These are phyloP conservation scores for Drosophila hamatofila DNA, from an alignment of 2,888 invertebrate species.

Conservation along the genomic window DNA sequence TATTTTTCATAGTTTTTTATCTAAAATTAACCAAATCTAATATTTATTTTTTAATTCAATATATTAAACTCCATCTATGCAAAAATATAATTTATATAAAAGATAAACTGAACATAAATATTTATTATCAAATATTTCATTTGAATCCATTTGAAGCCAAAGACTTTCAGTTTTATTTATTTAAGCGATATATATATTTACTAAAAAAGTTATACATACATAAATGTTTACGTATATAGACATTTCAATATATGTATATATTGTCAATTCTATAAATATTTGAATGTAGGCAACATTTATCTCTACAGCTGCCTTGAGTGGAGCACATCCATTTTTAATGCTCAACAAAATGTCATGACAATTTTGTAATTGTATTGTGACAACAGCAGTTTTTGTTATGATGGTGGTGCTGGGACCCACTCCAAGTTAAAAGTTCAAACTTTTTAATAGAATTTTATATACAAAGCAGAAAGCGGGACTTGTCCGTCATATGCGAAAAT, in stretches of 20 bases:
- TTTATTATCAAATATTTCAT: background rate
- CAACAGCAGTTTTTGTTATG: slow-evolving; percentile 6
- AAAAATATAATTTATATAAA: too few relatives aligned
- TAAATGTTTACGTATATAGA: background rate
- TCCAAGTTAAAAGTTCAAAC: slow-evolving; percentile 28
- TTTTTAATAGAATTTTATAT: slow-evolving; percentile 60
- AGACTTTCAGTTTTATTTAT: background rate
- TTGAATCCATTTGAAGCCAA: background rate
- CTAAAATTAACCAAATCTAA: background rate
- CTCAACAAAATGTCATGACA: slow-evolving; percentile 50
- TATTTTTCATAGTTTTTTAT: background rate
- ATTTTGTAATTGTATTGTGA: slow-evolving; percentile 58
- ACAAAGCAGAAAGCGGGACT: slow-evolving; percentile 21
- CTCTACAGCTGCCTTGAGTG: slow-evolving; percentile 3
- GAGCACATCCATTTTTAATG: slow-evolving; percentile 60
- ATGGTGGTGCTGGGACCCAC: background rate
- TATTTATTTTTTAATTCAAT: too few relatives aligned
- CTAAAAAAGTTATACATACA: background rate
- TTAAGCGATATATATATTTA: background rate
- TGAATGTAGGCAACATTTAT: slow-evolving; percentile 8
- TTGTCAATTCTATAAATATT: slow-evolving; percentile 16
- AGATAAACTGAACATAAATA: background rate
- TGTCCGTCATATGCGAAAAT: slow-evolving; percentile 48
- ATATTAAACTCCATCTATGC: too few relatives aligned
- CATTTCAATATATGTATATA: background rate